Conservation (phyloP, 2,888 invertebrate species). For the Sphaerolaimus hirsutus region DNA sequence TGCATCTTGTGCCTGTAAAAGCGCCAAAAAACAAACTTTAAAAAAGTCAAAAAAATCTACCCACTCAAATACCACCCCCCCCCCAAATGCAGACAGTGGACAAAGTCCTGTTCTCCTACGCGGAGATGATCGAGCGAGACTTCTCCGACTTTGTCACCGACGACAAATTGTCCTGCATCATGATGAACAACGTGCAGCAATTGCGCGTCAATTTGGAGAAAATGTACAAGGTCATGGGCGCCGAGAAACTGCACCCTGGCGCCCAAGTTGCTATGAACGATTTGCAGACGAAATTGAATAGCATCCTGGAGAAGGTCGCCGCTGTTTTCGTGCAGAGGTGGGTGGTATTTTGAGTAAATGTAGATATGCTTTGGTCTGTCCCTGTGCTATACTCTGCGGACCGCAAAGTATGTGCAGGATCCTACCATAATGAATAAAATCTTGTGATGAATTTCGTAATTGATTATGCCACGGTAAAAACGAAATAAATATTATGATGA, state of each 20-base stretch:
- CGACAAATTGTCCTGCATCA: slow-evolving; percentile 92
- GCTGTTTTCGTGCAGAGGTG: slow-evolving; percentile 71
- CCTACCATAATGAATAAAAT: too few species aligned
- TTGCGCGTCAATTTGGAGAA: slow-evolving; percentile 88
- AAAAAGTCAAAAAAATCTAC: too few species aligned
- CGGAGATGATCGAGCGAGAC: slow-evolving; percentile 87
- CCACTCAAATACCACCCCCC: too few species aligned
- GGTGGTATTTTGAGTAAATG: too few species aligned
- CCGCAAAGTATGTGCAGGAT: too few species aligned
- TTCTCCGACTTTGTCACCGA: slow-evolving; percentile 69
- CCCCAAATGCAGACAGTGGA: slow-evolving; percentile 72
- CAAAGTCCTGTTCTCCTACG: slow-evolving; percentile 85
- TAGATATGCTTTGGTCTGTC: too few species aligned
- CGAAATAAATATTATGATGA: too few species aligned
- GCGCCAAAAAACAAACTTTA: too few species aligned
- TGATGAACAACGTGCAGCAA: slow-evolving; percentile 99
- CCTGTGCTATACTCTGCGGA: too few species aligned
- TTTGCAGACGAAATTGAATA: slow-evolving; percentile 75
- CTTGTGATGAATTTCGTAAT: too few species aligned
- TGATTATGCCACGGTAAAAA: too few species aligned
- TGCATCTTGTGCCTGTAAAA: too few species aligned
- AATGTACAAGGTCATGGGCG: slow-evolving; percentile 99
- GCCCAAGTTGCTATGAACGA: slow-evolving; percentile 85
- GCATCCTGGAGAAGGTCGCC: slow-evolving; percentile 77
- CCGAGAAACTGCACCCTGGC: slow-evolving; percentile 45